These are phyloP conservation scores for Dasypogon diadema DNA, from an alignment of 2,888 invertebrate species.

Conservation along the genomic window DNA sequence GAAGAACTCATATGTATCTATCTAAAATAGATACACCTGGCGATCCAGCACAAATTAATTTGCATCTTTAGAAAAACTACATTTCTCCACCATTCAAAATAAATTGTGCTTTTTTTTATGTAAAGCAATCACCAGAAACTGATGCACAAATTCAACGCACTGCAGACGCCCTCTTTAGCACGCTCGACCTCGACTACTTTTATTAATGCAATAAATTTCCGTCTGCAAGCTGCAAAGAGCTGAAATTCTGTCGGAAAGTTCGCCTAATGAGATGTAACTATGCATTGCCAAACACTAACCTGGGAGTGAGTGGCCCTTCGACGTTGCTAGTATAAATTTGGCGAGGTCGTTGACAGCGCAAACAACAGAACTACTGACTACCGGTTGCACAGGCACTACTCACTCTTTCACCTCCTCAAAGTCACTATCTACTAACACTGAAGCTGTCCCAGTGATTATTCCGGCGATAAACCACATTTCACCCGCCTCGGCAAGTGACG, in stretches of 20 bases:
- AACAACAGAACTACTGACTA: not conserved
- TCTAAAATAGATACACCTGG: no score
- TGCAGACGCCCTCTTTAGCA: not conserved
- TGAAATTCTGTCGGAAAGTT: slow-evolving; percentile 24
- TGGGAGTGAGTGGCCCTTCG: no score
- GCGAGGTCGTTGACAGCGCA: slow-evolving; percentile 30
- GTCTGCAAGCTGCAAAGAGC: not conserved
- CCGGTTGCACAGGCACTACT: not conserved
- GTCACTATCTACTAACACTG: not conserved
- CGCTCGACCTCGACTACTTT: slow-evolving; percentile 3
- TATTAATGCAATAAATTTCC: slow-evolving; percentile 31
- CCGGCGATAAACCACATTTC: slow-evolving; percentile 26
- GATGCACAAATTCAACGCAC: slow-evolving; percentile 22
- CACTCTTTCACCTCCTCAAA: slow-evolving; percentile 12
- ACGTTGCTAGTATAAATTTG: slow-evolving; percentile 27
- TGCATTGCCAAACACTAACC: slow-evolving; percentile 32
- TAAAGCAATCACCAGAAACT: slow-evolving; percentile 30
- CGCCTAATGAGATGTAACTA: slow-evolving; percentile 37
- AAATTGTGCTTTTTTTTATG: slow-evolving; percentile 14
- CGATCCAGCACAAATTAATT: no score
- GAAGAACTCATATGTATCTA: no score
- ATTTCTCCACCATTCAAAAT: no score
- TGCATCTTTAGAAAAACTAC: no score
- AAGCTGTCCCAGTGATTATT: slow-evolving; percentile 25
- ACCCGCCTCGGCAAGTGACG: slow-evolving; percentile 23